A percentile compares a stretch with the other conserved stretches of the same genome.
Conservation (phyloP, 2,113 vertebrate species). For the Myotis yumanensis region DNA sequence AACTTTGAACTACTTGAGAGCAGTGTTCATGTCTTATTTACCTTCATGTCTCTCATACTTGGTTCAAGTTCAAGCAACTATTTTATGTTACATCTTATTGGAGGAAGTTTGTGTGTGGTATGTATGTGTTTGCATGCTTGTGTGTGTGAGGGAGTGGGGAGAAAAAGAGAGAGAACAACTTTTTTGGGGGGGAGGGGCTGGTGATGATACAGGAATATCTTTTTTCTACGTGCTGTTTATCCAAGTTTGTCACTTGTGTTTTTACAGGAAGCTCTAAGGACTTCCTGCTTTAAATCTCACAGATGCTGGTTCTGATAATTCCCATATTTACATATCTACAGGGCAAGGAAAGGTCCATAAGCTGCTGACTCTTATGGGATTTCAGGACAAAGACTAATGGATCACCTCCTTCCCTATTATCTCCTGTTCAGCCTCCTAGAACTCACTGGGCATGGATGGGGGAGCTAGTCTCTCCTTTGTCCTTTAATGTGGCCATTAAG, state of each 20-base stretch:
- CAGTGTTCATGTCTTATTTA: neutral
- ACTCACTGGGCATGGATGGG: neutral
- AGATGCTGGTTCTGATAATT: slow-evolving; percentile 76
- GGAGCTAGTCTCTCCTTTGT: neutral
- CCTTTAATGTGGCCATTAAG: neutral
- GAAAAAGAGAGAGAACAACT: neutral
- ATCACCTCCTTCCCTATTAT: slow-evolving; percentile 60
- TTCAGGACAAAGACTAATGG: slow-evolving; percentile 75
- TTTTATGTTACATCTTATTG: neutral
- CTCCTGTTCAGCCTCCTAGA: neutral
- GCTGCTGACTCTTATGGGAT: slow-evolving; percentile 76
- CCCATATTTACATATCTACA: slow-evolving; percentile 65
- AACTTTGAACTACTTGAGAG: neutral
- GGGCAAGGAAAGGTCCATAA: slow-evolving; percentile 32
- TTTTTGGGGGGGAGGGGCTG: no score
- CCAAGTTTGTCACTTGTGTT: slow-evolving; percentile 69
- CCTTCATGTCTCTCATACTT: neutral
- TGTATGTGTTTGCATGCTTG: no score
- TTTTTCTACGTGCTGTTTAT: slow-evolving; percentile 62
- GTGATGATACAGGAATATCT: slow-evolving; percentile 43
- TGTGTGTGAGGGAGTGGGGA: neutral
- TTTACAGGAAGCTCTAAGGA: slow-evolving; percentile 77
- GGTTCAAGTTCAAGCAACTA: neutral
- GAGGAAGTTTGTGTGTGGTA: neutral
- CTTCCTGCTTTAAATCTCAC: slow-evolving; percentile 69